phyloP scores from a whole-genome alignment of 2,113 vertebrate species.

The Myotis davidii region DNA sequence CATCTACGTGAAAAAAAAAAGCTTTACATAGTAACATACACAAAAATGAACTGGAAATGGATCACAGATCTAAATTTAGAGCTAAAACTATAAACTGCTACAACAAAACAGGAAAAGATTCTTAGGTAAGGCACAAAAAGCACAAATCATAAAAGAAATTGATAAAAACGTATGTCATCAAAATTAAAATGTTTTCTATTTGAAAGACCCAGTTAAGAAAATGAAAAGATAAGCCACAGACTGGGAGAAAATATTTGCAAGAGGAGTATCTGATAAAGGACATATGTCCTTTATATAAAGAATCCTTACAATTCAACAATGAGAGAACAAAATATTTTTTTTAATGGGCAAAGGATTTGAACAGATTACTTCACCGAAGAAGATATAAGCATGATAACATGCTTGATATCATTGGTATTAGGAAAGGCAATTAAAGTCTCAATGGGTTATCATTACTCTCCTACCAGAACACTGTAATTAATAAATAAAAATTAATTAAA shows the following conservation, averaged over 20 bases:
- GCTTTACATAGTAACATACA: neutral
- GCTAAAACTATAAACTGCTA: neutral
- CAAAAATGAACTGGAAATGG: neutral
- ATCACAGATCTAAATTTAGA: neutral
- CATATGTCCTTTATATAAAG: conserved; percentile 29
- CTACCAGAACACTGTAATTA: neutral
- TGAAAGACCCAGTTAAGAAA: conserved; percentile 16
- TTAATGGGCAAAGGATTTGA: conserved; percentile 27
- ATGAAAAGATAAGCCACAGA: neutral
- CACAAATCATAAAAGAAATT: neutral
- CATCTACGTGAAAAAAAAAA: neutral
- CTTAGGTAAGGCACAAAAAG: neutral
- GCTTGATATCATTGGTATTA: neutral
- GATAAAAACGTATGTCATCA: neutral
- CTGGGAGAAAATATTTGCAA: conserved; percentile 4
- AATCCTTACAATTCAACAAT: neutral
- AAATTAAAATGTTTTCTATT: neutral
- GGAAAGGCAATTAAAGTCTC: neutral
- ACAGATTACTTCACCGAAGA: conserved; percentile 24
- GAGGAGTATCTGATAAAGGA: neutral
- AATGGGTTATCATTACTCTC: neutral
- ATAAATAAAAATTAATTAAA: conserved; percentile 5
- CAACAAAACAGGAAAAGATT: conserved; percentile 7
- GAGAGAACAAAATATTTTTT: neutral
- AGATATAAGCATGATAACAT: neutral